phyloP scores from a whole-genome alignment of 1,140 invertebrate genomes.

The Penaeus chinensis region DNA sequence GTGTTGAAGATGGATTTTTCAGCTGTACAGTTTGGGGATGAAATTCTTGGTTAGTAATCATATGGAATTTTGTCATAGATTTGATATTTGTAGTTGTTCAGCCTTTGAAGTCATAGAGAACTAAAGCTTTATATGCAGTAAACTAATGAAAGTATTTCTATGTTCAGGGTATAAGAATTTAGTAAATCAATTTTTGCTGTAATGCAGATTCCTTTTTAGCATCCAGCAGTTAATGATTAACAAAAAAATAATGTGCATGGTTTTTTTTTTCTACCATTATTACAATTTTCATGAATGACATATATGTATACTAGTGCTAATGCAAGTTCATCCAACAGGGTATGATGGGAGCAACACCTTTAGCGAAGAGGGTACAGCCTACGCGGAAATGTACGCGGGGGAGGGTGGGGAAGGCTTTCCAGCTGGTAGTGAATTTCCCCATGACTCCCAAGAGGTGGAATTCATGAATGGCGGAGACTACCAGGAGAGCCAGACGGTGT shows the following conservation, averaged over 20 bases:
- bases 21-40: slow-evolving; percentile 46
- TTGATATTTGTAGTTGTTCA: not conserved
- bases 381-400: slow-evolving; percentile 39
- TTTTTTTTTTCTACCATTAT: not conserved
- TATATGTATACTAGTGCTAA: not conserved
- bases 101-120: not conserved
- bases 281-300: not conserved
- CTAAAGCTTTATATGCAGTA: not conserved
- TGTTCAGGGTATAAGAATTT: too few relatives aligned
- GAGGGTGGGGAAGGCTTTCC: slow-evolving; percentile 38
- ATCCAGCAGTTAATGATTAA: too few relatives aligned
- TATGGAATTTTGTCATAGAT: not conserved
- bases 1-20: slow-evolving; percentile 44
- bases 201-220: too few relatives aligned
- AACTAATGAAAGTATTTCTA: too few relatives aligned
- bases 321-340: slow-evolving; percentile 2
- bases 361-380: slow-evolving; percentile 46
- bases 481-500: slow-evolving; percentile 73
- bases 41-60: slow-evolving; percentile 41
- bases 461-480: slow-evolving; percentile 46
- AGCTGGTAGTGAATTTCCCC: slow-evolving; percentile 31
- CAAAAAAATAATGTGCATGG: too few relatives aligned
- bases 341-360: slow-evolving; percentile 47
- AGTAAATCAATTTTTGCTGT: too few relatives aligned
- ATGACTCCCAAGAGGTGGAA: slow-evolving; percentile 29